Evolutionary conservation across 1,140 invertebrate genomes (phyloP).

Genomic region (Heliconius hermathena): DNA sequence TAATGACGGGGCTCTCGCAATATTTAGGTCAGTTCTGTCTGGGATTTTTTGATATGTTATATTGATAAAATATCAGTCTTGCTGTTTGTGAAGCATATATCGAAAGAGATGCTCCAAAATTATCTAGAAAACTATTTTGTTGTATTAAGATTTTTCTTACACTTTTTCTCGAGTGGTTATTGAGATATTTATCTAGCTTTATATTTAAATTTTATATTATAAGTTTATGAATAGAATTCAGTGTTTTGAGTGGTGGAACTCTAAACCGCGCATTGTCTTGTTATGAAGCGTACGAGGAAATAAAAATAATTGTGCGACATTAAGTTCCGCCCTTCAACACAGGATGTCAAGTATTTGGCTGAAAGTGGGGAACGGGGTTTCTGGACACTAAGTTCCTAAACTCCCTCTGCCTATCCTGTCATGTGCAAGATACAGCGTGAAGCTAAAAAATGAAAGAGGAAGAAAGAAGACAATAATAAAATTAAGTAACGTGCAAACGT

Average conservation of each 20-base stretch:
- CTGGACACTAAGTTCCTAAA: no score
- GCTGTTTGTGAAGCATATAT: neutral
- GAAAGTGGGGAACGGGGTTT: no score
- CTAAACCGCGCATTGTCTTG: no score
- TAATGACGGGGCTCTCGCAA: constrained; percentile 5
- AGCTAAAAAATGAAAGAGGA: neutral
- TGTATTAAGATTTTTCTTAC: neutral
- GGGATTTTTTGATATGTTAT: constrained; percentile 10
- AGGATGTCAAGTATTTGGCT: no score
- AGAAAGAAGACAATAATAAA: neutral
- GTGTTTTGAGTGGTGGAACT: neutral
- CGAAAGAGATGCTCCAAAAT: neutral
- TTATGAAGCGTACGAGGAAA: no score
- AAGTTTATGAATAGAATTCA: neutral
- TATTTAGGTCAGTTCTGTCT: constrained; percentile 6
- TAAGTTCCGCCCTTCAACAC: no score
- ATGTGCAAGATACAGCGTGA: no score
- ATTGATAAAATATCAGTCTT: constrained; percentile 1
- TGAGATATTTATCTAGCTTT: neutral
- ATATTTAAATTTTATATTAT: neutral
- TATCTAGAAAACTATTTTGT: neutral
- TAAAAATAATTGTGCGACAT: no score
- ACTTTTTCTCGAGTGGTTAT: neutral
- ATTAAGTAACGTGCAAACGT: neutral
- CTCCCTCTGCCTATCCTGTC: no score